These are phyloP conservation scores for Loripinus fragilis DNA, from an alignment of 2,888 invertebrate species.

Conservation along the genomic window DNA sequence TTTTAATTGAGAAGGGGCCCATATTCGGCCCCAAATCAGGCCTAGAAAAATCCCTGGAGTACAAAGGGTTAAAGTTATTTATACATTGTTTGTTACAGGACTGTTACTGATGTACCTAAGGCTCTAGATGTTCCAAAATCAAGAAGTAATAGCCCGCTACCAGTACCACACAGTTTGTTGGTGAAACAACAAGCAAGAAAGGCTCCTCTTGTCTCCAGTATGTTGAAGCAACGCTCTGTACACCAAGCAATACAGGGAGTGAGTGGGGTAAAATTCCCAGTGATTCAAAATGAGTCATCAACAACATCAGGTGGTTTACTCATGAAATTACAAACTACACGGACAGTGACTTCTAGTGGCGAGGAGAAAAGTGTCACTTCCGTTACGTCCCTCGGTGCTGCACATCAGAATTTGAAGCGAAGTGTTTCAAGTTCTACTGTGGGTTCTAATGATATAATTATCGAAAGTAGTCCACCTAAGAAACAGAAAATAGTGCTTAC, in stretches of 20 bases:
- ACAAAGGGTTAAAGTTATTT: too few relatives aligned
- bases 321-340: constrained; percentile 55
- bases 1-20: too few relatives aligned
- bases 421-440: constrained; percentile 29
- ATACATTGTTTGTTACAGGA: constrained; percentile 58
- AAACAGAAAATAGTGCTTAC: constrained; percentile 54
- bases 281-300: constrained; percentile 7
- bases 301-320: constrained; percentile 52
- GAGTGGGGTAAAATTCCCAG: not conserved
- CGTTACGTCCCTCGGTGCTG: constrained; percentile 7
- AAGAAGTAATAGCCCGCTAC: constrained; percentile 33
- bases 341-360: constrained; percentile 21
- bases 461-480: constrained; percentile 61
- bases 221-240: constrained; percentile 76
- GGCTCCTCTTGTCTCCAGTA: constrained; percentile 73
- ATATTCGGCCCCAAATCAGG: too few relatives aligned
- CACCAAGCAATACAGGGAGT: constrained; percentile 65
- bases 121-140: constrained; percentile 69
- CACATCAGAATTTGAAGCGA: constrained; percentile 46
- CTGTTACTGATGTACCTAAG: constrained; percentile 72
- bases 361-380: constrained; percentile 30
- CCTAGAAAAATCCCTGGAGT: too few relatives aligned
- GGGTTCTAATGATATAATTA: constrained; percentile 29
- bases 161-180: constrained; percentile 17
- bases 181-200: constrained; percentile 42